A percentile compares a stretch with the other conserved stretches of the same genome.
Conservation (phyloP, 2,113 vertebrate genomes). For the Naja naja region DNA sequence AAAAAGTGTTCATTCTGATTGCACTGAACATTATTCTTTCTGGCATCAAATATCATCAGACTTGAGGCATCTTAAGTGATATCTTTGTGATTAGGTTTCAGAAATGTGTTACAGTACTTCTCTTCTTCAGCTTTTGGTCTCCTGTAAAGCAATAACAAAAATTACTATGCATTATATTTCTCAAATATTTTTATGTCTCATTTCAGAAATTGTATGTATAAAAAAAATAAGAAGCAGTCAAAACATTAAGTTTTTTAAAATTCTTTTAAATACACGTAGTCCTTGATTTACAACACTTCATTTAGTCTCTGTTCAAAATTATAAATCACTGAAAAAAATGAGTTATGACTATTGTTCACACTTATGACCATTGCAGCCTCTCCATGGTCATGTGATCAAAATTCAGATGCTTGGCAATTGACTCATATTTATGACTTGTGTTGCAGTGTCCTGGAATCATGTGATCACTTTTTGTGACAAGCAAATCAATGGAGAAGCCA, state of each 20-base stretch:
- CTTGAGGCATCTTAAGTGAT: slow-evolving; percentile 79
- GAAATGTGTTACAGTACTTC: slow-evolving; percentile 68
- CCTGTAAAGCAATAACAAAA: slow-evolving; percentile 71
- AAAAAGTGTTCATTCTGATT: slow-evolving; percentile 81
- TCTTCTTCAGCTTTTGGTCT: slow-evolving; percentile 93
- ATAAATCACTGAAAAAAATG: background rate
- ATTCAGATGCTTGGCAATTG: background rate
- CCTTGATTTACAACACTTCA: background rate
- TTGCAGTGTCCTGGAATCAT: background rate
- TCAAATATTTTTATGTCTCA: background rate
- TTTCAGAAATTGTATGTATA: background rate
- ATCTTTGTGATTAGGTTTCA: slow-evolving; percentile 72
- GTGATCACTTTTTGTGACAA: background rate
- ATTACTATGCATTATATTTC: background rate
- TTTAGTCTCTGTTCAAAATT: background rate
- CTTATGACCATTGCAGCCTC: background rate
- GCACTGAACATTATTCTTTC: slow-evolving; percentile 84
- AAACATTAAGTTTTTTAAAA: background rate
- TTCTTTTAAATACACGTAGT: background rate
- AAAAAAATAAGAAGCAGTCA: background rate
- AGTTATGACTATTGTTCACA: background rate
- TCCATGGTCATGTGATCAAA: background rate
- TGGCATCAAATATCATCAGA: slow-evolving; percentile 83
- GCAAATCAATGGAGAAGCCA: background rate
- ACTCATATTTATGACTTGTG: background rate